These are phyloP conservation scores for Dermatemys mawii DNA, from an alignment of 2,113 vertebrate species.

Conservation along the genomic window DNA sequence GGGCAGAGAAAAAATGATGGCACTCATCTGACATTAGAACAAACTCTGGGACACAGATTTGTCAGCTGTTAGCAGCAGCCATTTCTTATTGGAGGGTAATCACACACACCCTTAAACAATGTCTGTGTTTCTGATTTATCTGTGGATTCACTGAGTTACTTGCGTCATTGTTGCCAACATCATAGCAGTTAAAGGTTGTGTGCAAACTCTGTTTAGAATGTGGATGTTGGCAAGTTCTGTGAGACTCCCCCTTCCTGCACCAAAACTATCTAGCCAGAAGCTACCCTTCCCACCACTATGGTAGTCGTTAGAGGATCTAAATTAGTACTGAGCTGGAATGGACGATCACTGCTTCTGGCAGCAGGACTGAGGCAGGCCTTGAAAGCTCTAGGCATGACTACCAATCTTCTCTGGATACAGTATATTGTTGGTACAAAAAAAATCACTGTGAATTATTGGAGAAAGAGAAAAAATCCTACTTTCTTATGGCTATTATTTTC, in stretches of 20 bases:
- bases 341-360: background rate
- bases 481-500: background rate
- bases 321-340: background rate
- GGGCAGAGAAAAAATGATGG: background rate
- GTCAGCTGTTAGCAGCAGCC: background rate
- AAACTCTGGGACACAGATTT: background rate
- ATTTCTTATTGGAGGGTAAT: background rate
- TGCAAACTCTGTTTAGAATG: background rate
- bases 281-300: background rate
- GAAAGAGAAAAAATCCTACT: background rate
- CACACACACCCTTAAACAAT: background rate
- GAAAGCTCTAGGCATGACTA: conserved; percentile 10
- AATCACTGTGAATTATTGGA: background rate
- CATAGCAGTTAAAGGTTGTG: background rate
- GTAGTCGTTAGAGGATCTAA: background rate
- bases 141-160: background rate
- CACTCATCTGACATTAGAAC: background rate
- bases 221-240: background rate
- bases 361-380: background rate
- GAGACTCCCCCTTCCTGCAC: background rate
- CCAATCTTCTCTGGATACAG: background rate
- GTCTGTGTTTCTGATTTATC: background rate
- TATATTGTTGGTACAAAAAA: background rate
- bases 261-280: background rate
- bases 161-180: accelerated